Evolutionary conservation across 2,113 vertebrate genomes (phyloP).

Genomic region (Erpornis zantholeuca): DNA sequence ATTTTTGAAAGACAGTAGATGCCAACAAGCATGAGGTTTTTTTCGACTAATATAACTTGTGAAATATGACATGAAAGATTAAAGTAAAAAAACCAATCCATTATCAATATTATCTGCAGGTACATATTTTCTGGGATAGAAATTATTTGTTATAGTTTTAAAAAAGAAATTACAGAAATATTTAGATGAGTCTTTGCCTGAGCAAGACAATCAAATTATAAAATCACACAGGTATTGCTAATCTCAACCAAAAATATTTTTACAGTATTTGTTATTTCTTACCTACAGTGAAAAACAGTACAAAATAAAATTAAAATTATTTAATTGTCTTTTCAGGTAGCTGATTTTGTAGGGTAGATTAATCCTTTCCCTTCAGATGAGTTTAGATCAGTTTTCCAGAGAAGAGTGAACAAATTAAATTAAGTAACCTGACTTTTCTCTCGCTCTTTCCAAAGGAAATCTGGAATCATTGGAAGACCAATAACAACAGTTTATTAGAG

Average conservation of each 20-base stretch:
- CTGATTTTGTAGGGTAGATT: neutral
- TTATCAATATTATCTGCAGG: neutral
- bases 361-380: neutral
- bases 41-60: neutral
- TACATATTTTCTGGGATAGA: neutral
- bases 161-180: neutral
- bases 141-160: neutral
- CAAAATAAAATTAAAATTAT: neutral
- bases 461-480: neutral
- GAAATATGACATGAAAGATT: neutral
- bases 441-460: neutral
- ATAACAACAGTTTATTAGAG: neutral
- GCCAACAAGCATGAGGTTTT: neutral
- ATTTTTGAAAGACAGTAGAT: neutral
- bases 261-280: neutral
- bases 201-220: neutral
- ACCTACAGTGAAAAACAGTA: neutral
- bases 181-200: neutral
- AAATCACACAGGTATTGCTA: neutral
- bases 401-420: neutral
- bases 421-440: neutral
- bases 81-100: neutral
- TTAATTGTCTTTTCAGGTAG: neutral
- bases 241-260: neutral
- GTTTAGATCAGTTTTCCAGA: neutral